Percentiles rank a stretch among this genome's conserved stretches.
phyloP scores from a whole-genome alignment of 2,113 vertebrate genomes.

The pig (Sus scrofa) region DNA sequence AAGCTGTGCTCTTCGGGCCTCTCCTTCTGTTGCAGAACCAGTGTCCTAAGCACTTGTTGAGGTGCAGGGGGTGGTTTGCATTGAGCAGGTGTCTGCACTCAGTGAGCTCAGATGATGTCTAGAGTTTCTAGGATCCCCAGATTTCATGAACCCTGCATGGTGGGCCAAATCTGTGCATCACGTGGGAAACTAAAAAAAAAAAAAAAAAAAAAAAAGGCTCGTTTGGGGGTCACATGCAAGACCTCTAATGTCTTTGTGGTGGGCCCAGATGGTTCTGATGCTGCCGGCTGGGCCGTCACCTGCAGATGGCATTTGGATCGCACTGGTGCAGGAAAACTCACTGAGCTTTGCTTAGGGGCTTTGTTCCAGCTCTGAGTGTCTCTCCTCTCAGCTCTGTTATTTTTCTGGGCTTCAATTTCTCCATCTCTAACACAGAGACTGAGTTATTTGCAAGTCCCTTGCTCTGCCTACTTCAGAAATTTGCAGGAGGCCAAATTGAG shows the following conservation, averaged over 20 bases:
- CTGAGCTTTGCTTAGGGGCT: neutral
- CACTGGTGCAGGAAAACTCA: no score
- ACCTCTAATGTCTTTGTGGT: neutral
- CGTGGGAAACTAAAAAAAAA: neutral
- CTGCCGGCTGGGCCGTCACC: neutral
- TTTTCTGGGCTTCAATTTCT: neutral
- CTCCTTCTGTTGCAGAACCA: neutral
- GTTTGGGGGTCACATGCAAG: neutral
- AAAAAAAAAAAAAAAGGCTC: neutral
- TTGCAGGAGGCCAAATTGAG: constrained; percentile 23
- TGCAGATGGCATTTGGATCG: neutral
- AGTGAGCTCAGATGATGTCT: neutral
- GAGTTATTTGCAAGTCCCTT: neutral
- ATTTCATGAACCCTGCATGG: neutral
- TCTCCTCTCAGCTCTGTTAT: neutral
- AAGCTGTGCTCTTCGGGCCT: neutral
- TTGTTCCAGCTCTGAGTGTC: neutral
- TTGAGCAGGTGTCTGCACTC: neutral
- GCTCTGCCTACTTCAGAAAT: neutral
- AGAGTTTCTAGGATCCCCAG: neutral
- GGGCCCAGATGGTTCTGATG: neutral
- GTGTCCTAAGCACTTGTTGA: neutral
- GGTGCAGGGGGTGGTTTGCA: fast-evolving
- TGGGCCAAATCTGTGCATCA: neutral
- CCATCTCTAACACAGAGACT: neutral